phyloP scores from a whole-genome alignment of 1,140 invertebrate species.

The Dreissena polymorpha region DNA sequence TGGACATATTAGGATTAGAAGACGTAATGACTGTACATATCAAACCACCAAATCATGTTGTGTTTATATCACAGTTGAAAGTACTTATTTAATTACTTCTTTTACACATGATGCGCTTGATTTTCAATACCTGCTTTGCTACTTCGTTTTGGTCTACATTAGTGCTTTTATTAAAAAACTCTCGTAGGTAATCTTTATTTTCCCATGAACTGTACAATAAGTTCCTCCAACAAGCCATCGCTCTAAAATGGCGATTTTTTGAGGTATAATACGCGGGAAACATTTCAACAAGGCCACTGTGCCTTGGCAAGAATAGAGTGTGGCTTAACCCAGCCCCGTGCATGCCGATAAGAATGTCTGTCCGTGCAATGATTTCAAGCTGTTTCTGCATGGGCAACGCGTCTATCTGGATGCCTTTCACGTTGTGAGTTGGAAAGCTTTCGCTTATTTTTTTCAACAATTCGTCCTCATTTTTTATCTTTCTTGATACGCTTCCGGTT shows the following conservation, averaged over 20 bases:
- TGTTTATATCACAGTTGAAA: too few relatives aligned
- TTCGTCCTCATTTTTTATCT: slow-evolving; percentile 73
- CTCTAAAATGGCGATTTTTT: slow-evolving; percentile 70
- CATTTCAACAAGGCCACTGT: slow-evolving; percentile 96
- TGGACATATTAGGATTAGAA: too few relatives aligned
- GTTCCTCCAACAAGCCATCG: slow-evolving; percentile 73
- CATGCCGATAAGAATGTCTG: slow-evolving; percentile 96
- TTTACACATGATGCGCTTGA: slow-evolving; percentile 18
- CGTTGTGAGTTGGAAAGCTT: slow-evolving; percentile 40
- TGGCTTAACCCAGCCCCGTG: slow-evolving; percentile 97
- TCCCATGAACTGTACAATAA: slow-evolving; percentile 72
- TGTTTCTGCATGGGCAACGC: slow-evolving; percentile 59
- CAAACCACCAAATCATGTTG: too few relatives aligned
- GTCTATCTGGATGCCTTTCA: slow-evolving; percentile 69
- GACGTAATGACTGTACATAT: too few relatives aligned
- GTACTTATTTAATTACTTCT: too few relatives aligned
- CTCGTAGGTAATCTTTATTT: slow-evolving; percentile 67
- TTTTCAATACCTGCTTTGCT: neutral
- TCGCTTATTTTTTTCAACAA: slow-evolving; percentile 55
- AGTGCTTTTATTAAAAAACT: slow-evolving; percentile 63
- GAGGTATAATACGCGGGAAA: slow-evolving; percentile 79
- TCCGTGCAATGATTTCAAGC: slow-evolving; percentile 81
- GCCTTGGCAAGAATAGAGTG: slow-evolving; percentile 94
- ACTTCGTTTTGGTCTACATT: slow-evolving; percentile 33
- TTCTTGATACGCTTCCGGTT: slow-evolving; percentile 66